Evolutionary conservation across 2,797 vertebrate genomes (phyloP).

Genomic region (Kryptolebias ocellatus): DNA sequence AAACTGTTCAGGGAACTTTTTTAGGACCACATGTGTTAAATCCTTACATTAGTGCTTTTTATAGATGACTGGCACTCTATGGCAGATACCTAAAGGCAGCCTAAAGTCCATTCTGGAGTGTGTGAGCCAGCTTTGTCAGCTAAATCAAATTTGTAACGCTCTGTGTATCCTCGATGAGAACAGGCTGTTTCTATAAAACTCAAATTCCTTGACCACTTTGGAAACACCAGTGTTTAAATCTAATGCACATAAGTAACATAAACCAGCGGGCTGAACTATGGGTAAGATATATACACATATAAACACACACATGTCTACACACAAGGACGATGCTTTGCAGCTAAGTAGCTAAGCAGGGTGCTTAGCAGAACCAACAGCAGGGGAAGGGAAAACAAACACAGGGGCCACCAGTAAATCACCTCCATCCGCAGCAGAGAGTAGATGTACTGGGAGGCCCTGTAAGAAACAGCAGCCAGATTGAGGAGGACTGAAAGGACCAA

Average conservation of each 20-base stretch:
- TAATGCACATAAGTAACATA: slow-evolving; percentile 33
- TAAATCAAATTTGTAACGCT: slow-evolving; percentile 62
- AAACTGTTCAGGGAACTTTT: slow-evolving; percentile 58
- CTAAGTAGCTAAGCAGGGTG: slow-evolving; percentile 73
- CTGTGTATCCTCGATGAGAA: slow-evolving; percentile 45
- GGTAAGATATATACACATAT: slow-evolving; percentile 29
- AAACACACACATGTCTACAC: slow-evolving; percentile 30
- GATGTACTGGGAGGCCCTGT: slow-evolving; percentile 61
- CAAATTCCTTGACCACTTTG: slow-evolving; percentile 33
- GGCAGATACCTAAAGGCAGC: slow-evolving; percentile 18
- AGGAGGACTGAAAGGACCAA: slow-evolving; percentile 21
- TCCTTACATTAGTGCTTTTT: slow-evolving; percentile 54
- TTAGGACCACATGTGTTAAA: slow-evolving; percentile 47
- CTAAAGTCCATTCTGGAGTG: slow-evolving; percentile 33
- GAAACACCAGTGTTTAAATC: slow-evolving; percentile 20
- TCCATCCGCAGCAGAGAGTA: slow-evolving; percentile 67
- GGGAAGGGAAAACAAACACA: slow-evolving; percentile 73
- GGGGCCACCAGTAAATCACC: slow-evolving; percentile 74
- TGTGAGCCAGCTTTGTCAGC: slow-evolving; percentile 54
- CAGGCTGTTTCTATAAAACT: slow-evolving; percentile 49
- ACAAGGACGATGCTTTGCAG: slow-evolving; percentile 51
- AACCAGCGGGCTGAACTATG: slow-evolving; percentile 14
- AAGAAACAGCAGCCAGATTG: slow-evolving; percentile 41
- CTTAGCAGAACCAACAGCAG: slow-evolving; percentile 75
- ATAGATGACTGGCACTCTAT: slow-evolving; percentile 34